phyloP scores from a whole-genome alignment of 2,888 invertebrate species.

The Vandiemenella viatica region DNA sequence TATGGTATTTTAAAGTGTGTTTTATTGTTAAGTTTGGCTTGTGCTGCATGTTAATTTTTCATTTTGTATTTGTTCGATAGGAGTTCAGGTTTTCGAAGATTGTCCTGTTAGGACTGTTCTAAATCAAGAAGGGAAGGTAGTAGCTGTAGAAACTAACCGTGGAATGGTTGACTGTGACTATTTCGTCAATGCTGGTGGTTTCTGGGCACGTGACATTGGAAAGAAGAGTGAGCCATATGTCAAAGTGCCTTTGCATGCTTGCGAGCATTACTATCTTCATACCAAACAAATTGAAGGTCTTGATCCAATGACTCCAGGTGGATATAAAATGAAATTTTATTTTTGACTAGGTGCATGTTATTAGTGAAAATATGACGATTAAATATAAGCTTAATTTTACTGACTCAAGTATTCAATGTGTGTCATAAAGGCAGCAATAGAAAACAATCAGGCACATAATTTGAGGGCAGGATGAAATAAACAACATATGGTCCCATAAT shows the following conservation, averaged over 20 bases:
- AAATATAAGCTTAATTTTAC: too few relatives aligned
- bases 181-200: constrained; percentile 91
- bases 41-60: too few relatives aligned
- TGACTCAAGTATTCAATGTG: too few relatives aligned
- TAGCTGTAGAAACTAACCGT: constrained; percentile 57
- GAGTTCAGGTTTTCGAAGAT: constrained; percentile 62
- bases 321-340: constrained; percentile 7
- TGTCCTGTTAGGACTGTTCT: constrained; percentile 55
- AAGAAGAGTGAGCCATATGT: constrained; percentile 71
- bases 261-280: constrained; percentile 85
- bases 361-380: too few relatives aligned
- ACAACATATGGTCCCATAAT: too few relatives aligned
- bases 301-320: constrained; percentile 68
- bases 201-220: constrained; percentile 86
- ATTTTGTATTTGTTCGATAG: constrained; percentile 37
- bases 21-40: too few relatives aligned
- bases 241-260: constrained; percentile 76
- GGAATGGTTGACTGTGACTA: constrained; percentile 71
- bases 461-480: too few relatives aligned
- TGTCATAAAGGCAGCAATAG: too few relatives aligned
- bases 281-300: constrained; percentile 66
- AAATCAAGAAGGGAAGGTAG: constrained; percentile 48
- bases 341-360: too few relatives aligned
- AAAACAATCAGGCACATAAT: too few relatives aligned
- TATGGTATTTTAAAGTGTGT: too few relatives aligned